Evolutionary conservation across 2,888 invertebrate genomes (phyloP).

Genomic region (Neoscelio sp.): DNA sequence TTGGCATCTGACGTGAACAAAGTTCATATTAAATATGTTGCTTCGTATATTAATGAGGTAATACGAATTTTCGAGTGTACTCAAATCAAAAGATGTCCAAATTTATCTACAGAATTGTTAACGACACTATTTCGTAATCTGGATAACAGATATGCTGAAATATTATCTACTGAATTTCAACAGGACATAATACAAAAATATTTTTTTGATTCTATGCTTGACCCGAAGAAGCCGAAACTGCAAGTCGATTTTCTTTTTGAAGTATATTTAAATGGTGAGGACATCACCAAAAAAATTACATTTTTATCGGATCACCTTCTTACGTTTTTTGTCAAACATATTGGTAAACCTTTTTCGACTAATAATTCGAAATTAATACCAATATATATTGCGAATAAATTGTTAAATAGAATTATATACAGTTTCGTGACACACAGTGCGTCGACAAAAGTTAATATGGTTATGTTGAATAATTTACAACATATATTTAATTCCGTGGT

Average conservation of each 20-base stretch:
- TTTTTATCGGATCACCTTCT: not conserved
- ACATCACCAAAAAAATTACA: not conserved
- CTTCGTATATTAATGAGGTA: constrained; percentile 59
- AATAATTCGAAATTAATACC: too few species aligned
- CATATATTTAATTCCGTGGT: not conserved
- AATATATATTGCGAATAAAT: not conserved
- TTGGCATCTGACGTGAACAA: not conserved
- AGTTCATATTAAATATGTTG: constrained; percentile 68
- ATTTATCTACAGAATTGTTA: not conserved
- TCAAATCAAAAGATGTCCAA: not conserved
- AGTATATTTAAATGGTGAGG: not conserved
- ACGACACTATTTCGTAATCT: not conserved
- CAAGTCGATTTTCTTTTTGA: not conserved
- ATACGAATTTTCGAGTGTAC: constrained; percentile 56
- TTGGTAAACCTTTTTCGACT: not conserved
- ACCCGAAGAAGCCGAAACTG: not conserved
- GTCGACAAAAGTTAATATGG: not conserved
- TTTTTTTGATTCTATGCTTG: constrained; percentile 46
- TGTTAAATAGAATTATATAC: not conserved
- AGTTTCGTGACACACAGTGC: not conserved
- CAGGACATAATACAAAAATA: constrained; percentile 69
- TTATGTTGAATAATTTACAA: not conserved
- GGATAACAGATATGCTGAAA: not conserved
- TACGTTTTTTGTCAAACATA: not conserved
- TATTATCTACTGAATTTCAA: constrained; percentile 71